Base-by-base conservation (phyloP, 2,888 invertebrate genomes). In the Tiliacea citrago region DNA sequence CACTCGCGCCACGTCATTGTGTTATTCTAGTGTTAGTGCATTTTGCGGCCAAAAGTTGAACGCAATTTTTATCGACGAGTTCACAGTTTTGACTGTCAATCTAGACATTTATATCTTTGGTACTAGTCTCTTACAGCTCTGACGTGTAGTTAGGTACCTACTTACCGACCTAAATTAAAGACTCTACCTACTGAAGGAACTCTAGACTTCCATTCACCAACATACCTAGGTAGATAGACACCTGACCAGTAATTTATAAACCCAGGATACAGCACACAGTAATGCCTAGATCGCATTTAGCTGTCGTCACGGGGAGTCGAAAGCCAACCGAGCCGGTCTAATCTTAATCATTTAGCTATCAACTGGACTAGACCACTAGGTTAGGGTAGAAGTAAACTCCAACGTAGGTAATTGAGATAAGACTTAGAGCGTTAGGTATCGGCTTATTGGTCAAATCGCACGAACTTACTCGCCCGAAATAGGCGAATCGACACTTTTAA, bases 391-490 rank as follows among this genome's bases (percentile, higher is more conserved):
- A 78, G 61, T 18, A 24, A n/a, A 42, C 6, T 29, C 6, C 0
- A 62, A 35, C 49, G 49, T 49, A 42, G 42, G 42, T 42, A 62
- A 76, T 62, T 79, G 76, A 57, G 71, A 79, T 76, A 76, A 79
- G 21, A 29, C 62, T 39, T 39, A 39, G 39, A 39, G 7, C 29
- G 29, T 29, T 29, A 29, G 29, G 29, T 29, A 29, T 29, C 29
- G 29, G 29, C 1, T 29, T 29, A 29, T 29, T 29, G 29, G 29
- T 29, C 29, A 3, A 29, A 29, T 29, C 29, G 29, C 29, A 3
- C 29, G 29, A 29, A 29, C 3, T 29, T 29, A 29, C 3, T 29
- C 29, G 29, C 29, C 29, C 3, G 29, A 29, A 29, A 29, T 3
- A 3, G 29, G 29, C 29, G 29, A 29, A 29, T 2, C 29, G 29